These are phyloP conservation scores for Automeris io DNA, from an alignment of 2,888 invertebrate species.

Conservation along the genomic window DNA sequence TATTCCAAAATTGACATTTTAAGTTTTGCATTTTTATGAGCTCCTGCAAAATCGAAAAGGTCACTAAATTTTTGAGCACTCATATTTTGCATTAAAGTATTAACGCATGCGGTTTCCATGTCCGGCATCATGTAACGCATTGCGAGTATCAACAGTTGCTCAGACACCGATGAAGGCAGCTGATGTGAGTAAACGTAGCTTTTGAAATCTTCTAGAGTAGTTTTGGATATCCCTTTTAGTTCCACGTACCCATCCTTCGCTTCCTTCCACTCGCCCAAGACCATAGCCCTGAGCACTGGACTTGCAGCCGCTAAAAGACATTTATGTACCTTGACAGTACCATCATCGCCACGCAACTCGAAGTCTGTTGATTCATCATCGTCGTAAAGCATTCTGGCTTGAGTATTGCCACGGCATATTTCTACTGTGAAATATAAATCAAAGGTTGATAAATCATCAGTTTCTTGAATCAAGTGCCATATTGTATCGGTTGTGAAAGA, in stretches of 20 bases:
- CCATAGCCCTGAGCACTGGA: slow-evolving; percentile 8
- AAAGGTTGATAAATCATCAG: neutral
- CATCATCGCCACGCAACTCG: slow-evolving; percentile 25
- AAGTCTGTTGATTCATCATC: neutral
- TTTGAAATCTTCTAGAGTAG: slow-evolving; percentile 2
- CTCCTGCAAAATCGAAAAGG: neutral
- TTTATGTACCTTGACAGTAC: slow-evolving; percentile 7
- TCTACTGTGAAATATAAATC: neutral
- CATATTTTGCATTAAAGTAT: neutral
- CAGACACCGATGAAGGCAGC: neutral
- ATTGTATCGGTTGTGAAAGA: neutral
- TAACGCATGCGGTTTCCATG: neutral
- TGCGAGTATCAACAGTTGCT: neutral
- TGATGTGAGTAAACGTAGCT: slow-evolving; percentile 4
- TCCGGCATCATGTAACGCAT: neutral
- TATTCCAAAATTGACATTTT: neutral
- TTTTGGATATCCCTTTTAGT: neutral
- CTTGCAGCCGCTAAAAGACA: slow-evolving; percentile 6
- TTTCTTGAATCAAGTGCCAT: neutral
- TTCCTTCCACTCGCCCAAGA: neutral
- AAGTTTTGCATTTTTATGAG: neutral
- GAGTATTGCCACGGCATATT: neutral
- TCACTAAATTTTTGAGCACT: neutral
- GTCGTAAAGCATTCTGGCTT: neutral
- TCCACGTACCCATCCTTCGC: neutral